phyloP scores from a whole-genome alignment of 2,797 vertebrate species.

The Epinephelus malabaricus region DNA sequence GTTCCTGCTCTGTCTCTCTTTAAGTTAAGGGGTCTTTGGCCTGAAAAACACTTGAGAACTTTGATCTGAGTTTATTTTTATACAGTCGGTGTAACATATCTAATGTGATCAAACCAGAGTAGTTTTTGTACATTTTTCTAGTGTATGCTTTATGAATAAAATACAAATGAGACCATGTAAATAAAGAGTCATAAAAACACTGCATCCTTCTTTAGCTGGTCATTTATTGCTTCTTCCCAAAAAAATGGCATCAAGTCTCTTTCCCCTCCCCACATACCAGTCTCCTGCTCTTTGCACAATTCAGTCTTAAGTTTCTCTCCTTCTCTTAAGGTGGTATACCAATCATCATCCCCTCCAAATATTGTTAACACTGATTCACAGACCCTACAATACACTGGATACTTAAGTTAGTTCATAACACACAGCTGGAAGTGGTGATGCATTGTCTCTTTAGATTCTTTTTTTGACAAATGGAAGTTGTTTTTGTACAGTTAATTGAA shows the following conservation, averaged over 20 bases:
- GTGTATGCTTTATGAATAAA: constrained; percentile 1
- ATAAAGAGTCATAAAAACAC: constrained; percentile 62
- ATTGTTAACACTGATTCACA: constrained; percentile 80
- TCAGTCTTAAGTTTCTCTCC: constrained; percentile 54
- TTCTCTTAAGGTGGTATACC: constrained; percentile 69
- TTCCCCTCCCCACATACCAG: constrained; percentile 47
- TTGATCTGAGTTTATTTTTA: constrained; percentile 36
- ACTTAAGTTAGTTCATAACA: constrained; percentile 79
- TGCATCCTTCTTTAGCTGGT: constrained; percentile 66
- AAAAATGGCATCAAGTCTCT: constrained; percentile 54
- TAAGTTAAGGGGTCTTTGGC: no score
- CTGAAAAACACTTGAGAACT: no score
- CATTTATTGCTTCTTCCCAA: constrained; percentile 83
- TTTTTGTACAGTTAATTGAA: constrained; percentile 67
- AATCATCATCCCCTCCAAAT: constrained; percentile 58
- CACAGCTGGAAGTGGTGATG: constrained; percentile 72
- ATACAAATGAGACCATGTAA: constrained; percentile 40
- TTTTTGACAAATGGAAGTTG: constrained; percentile 73
- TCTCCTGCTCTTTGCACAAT: constrained; percentile 58
- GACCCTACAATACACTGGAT: constrained; percentile 79
- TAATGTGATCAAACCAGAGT: constrained; percentile 17
- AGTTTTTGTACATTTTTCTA: constrained; percentile 14
- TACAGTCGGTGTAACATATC: constrained; percentile 6
- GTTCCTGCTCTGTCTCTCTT: no score
- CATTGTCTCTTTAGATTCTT: constrained; percentile 59